phyloP scores from a whole-genome alignment of 2,113 vertebrate species.

The Centropristis striata region DNA sequence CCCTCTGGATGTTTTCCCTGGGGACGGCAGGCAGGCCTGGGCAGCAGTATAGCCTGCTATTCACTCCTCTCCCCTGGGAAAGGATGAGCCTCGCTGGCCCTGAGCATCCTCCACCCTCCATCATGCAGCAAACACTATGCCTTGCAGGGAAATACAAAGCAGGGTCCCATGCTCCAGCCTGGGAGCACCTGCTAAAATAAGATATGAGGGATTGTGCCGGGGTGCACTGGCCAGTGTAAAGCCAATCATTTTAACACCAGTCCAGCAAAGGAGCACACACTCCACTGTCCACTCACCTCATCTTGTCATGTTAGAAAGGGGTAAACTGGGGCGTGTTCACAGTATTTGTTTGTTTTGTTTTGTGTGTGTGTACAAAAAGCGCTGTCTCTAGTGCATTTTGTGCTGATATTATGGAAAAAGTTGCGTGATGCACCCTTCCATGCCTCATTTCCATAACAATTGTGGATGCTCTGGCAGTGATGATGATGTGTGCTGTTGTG shows the following conservation, averaged over 20 bases:
- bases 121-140: conserved; percentile 71
- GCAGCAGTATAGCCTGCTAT: conserved; percentile 65
- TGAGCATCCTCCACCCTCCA: conserved; percentile 74
- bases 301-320: conserved; percentile 29
- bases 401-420: conserved; percentile 71
- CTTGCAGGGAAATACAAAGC: conserved; percentile 55
- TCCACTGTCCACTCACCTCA: conserved; percentile 44
- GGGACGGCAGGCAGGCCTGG: conserved; percentile 63
- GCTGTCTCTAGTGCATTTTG: conserved; percentile 64
- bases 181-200: conserved; percentile 72
- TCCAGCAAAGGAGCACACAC: conserved; percentile 31
- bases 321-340: conserved; percentile 34
- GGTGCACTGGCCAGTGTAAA: conserved; percentile 22
- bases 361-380: conserved; percentile 47
- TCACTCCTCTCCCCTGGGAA: conserved; percentile 67
- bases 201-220: conserved; percentile 45
- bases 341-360: neutral
- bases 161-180: conserved; percentile 37
- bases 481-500: conserved; percentile 43
- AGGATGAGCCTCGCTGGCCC: conserved; percentile 60
- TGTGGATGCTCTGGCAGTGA: conserved; percentile 34
- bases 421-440: conserved; percentile 40
- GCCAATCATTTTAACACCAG: conserved; percentile 32
- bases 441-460: conserved; percentile 61
- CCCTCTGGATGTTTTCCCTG: conserved; percentile 63